A percentile compares a stretch with the other conserved stretches of the same genome.
phyloP scores from a whole-genome alignment of 64 coral and sea anemone genomes.

The Catalaphyllia jardinei region DNA sequence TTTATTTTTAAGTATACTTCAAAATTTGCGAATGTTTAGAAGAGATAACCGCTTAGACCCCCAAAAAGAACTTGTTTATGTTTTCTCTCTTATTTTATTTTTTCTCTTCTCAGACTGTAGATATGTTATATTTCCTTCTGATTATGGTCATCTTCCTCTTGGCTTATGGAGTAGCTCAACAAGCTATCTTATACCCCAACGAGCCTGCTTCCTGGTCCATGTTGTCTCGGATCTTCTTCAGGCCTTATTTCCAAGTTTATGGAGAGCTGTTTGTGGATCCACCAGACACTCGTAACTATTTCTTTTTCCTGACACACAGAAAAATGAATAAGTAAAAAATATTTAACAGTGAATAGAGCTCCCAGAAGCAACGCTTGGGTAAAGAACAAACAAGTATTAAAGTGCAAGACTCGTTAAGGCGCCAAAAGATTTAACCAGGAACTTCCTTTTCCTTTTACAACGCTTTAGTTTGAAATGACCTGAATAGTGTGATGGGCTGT shows the following conservation, averaged over 20 bases:
- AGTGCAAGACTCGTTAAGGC: no score
- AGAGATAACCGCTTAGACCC: no score
- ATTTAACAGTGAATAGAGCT: no score
- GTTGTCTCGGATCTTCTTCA: conserved; percentile 68
- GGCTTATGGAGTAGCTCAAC: conserved; percentile 94
- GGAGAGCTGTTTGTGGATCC: conserved; percentile 78
- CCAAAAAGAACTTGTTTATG: no score
- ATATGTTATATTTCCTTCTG: conserved; percentile 87
- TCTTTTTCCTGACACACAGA: neutral
- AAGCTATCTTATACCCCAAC: conserved; percentile 77
- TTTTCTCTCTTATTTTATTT: neutral
- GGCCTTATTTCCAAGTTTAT: conserved; percentile 90
- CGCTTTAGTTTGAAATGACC: no score
- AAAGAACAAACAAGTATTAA: no score
- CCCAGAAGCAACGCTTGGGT: no score
- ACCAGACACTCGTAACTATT: conserved; percentile 15
- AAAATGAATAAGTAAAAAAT: neutral
- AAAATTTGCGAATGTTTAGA: no score
- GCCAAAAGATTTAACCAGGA: no score
- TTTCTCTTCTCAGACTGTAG: conserved; percentile 48
- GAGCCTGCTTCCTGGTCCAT: conserved; percentile 55
- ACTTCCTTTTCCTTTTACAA: no score
- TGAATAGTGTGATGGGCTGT: no score
- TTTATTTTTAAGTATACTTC: no score
- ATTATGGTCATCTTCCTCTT: conserved; percentile 85